Evolutionary conservation across 1,140 invertebrate species (phyloP), one percentile per base, ranked within the genome.

Genomic region (Hyposmocoma kahamanoa): DNA sequence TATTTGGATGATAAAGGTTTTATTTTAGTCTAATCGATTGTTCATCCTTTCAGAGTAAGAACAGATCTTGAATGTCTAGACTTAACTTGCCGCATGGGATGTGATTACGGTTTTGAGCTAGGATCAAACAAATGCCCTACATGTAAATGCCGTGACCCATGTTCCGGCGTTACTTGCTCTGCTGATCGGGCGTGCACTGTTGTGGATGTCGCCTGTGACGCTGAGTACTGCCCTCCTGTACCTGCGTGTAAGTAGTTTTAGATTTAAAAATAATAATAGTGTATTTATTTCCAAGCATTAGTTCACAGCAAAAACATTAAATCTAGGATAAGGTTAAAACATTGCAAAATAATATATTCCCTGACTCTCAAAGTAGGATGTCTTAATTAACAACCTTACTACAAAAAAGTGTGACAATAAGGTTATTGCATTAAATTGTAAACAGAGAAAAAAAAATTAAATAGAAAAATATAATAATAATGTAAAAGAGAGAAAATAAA

Each of bases 101-200:
- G 95, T 65, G 92, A 94, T 44, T 95, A 95, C 59, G 95, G 95
- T 0, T 95, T 93, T 62, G 88, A 91, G 44, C 67, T 94, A 9
- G 92, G 93, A 47, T 59, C 86, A 5, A 85, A 87, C 3, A 90
- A 91, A 0, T 96, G 94, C 59, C 92, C 93, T 0, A 87, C 88
- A 11, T 96, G 94, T 61, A 87, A 89, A 34, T 96, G 95, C 62
- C 87, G 92, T 4, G 93, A 96, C 79, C 94, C 94, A 0, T 96
- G 95, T 68, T 86, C 89, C 34, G 87, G 88, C 2, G 87, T 93
- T 0, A 72, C 61, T 0, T 95, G 94, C 52, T 77, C 72, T 0
- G 57, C 84, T 0, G 89, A 89, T 19, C 88, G 93, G 52, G 87
- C 90, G 20, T 95, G 94, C 64, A 91, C 92, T 21, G 89, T 95